These are phyloP conservation scores for Notamacropus eugenii DNA, from an alignment of 2,797 vertebrate species.

Conservation along the genomic window DNA sequence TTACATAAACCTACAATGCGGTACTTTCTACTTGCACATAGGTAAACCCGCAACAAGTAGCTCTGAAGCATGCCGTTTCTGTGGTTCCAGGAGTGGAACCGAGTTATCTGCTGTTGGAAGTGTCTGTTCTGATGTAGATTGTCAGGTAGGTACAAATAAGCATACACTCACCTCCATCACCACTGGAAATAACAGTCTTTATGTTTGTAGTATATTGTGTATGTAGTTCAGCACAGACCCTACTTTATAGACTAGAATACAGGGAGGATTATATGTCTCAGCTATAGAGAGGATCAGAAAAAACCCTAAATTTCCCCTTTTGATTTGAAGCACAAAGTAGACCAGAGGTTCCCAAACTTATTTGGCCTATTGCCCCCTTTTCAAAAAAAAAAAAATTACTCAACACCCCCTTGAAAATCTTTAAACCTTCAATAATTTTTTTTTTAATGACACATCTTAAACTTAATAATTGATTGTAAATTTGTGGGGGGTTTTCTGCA, in stretches of 20 bases:
- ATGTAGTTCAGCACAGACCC: neutral
- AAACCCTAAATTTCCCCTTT: neutral
- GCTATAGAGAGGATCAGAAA: neutral
- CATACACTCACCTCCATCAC: neutral
- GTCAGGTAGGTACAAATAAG: slow-evolving; percentile 89
- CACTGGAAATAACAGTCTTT: neutral
- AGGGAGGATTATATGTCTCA: slow-evolving; percentile 3
- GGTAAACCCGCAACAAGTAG: slow-evolving; percentile 98
- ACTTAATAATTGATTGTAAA: too few species aligned
- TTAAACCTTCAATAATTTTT: too few species aligned
- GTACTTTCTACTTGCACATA: slow-evolving; percentile 82
- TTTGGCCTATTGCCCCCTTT: too few species aligned
- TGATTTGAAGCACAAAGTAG: neutral
- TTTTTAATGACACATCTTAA: too few species aligned
- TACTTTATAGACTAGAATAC: neutral
- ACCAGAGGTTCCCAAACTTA: too few species aligned
- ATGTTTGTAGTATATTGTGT: neutral
- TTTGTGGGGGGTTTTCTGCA: too few species aligned
- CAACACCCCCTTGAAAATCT: too few species aligned
- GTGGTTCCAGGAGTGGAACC: slow-evolving; percentile 96
- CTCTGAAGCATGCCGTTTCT: slow-evolving; percentile 98
- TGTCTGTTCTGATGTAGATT: slow-evolving; percentile 97
- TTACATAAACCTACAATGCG: neutral
- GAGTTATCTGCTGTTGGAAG: slow-evolving; percentile 98
- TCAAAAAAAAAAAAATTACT: too few species aligned